Conservation (phyloP, 2,113 vertebrate genomes). For the Otocyon megalotis region DNA sequence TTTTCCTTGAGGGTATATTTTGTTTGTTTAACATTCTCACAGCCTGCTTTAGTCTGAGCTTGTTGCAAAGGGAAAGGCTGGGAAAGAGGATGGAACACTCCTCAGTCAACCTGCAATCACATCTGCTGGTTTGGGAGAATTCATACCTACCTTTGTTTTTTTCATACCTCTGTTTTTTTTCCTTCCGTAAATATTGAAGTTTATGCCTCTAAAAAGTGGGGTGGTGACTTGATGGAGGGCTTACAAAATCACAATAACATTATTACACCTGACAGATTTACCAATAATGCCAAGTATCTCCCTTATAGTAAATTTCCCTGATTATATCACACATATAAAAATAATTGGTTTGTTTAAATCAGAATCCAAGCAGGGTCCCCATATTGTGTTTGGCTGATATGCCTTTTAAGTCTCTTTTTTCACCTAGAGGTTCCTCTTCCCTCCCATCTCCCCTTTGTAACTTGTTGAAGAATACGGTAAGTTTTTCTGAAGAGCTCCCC, state of each 20-base stretch:
- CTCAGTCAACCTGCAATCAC: not conserved
- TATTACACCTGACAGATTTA: not conserved
- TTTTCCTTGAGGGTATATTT: not conserved
- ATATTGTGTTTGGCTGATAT: not conserved
- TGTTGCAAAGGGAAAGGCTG: not conserved
- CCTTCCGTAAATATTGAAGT: conserved; percentile 44
- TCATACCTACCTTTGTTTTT: not conserved
- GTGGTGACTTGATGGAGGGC: not conserved
- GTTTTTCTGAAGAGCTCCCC: not conserved
- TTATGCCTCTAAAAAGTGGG: not conserved
- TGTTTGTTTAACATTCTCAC: not conserved
- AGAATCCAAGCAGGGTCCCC: not conserved
- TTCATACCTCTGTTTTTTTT: too few species aligned
- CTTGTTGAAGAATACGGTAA: not conserved
- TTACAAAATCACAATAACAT: not conserved
- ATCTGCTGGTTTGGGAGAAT: not conserved
- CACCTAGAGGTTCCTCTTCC: not conserved
- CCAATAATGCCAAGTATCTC: not conserved
- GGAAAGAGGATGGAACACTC: not conserved
- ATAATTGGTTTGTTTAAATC: not conserved
- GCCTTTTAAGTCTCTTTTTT: not conserved
- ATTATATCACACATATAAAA: not conserved
- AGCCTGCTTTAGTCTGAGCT: not conserved
- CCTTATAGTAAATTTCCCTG: not conserved
- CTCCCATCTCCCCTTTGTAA: not conserved